Evolutionary conservation across 2,888 invertebrate genomes (phyloP).

Genomic region (Eristalinus sepulchralis): DNA sequence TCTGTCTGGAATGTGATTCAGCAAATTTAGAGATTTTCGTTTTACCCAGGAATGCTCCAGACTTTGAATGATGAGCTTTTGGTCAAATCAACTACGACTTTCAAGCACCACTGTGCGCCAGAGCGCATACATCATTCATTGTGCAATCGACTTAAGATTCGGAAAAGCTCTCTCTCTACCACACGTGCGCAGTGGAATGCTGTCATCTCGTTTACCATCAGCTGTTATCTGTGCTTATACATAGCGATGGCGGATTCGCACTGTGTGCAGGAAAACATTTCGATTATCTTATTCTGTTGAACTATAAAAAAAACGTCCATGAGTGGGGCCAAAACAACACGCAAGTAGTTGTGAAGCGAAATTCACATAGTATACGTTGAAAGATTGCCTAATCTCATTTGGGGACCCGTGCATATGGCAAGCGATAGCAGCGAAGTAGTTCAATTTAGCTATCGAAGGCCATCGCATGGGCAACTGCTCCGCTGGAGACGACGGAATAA

Average conservation of each 20-base stretch:
- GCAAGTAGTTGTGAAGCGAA: neutral
- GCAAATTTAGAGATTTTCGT: neutral
- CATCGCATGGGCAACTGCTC: neutral
- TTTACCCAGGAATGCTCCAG: neutral
- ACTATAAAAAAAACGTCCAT: neutral
- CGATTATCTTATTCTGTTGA: neutral
- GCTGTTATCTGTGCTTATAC: neutral
- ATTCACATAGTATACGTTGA: neutral
- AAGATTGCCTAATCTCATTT: neutral
- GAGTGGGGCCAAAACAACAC: neutral
- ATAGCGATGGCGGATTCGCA: neutral
- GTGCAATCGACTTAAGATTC: neutral
- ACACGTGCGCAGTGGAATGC: neutral
- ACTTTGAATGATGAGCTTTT: neutral
- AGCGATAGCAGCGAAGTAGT: neutral
- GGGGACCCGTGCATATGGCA: neutral
- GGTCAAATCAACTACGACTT: neutral
- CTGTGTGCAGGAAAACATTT: neutral
- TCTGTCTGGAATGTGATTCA: neutral
- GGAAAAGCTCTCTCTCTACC: neutral
- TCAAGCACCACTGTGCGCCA: neutral
- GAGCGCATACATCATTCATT: neutral
- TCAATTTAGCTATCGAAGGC: neutral
- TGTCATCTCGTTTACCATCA: neutral
- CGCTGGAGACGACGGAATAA: neutral